A percentile compares a stretch with the other conserved stretches of the same genome.
Evolutionary conservation across 2,113 vertebrate genomes (phyloP).

Genomic region (Podocnemis expansa): DNA sequence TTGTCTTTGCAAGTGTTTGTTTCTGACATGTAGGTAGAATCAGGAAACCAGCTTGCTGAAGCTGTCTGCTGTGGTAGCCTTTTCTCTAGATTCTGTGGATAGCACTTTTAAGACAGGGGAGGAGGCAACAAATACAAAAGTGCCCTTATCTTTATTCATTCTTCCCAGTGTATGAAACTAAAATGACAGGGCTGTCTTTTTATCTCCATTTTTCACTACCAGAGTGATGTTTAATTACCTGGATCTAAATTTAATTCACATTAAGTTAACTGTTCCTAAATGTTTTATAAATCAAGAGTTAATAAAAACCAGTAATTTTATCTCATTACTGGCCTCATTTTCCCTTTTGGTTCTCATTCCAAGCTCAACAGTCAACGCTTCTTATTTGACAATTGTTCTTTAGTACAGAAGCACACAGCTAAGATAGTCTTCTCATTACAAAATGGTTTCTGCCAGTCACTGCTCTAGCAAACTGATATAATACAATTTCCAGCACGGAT

Average conservation of each 20-base stretch:
- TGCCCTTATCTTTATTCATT: neutral
- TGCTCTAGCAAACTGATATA: neutral
- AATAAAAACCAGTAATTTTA: slow-evolving; percentile 20
- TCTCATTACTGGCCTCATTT: neutral
- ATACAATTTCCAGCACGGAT: neutral
- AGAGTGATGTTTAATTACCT: slow-evolving; percentile 3
- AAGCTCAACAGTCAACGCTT: neutral
- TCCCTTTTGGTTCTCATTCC: neutral
- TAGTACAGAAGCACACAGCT: neutral
- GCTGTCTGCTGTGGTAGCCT: neutral
- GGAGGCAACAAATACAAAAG: neutral
- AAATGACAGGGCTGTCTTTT: neutral
- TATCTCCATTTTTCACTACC: neutral
- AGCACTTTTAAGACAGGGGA: neutral
- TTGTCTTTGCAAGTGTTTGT: neutral
- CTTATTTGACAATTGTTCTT: neutral
- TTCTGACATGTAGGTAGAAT: neutral
- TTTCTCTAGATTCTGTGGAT: neutral
- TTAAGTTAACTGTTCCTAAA: slow-evolving; percentile 8
- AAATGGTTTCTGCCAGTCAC: neutral
- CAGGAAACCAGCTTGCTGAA: neutral
- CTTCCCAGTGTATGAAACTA: neutral
- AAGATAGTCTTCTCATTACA: neutral
- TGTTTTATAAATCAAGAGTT: slow-evolving; percentile 29
- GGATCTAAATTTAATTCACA: slow-evolving; percentile 28